phyloP scores from a whole-genome alignment of 1,140 invertebrate genomes.

The Argopecten irradians region DNA sequence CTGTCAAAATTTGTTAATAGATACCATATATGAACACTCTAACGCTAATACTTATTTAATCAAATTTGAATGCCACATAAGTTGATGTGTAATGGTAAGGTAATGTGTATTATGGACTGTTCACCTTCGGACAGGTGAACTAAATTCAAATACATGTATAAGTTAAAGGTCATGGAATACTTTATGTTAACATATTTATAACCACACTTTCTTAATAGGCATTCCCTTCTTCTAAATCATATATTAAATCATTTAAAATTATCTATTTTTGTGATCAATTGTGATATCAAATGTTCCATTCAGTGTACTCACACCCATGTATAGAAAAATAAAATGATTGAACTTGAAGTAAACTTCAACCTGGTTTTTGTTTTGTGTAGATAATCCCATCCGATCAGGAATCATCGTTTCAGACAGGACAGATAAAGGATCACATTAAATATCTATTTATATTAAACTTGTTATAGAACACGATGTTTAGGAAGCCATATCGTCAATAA shows the following conservation, averaged over 20 bases:
- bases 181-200: too few relatives aligned
- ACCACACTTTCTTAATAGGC: too few relatives aligned
- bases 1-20: too few relatives aligned
- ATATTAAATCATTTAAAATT: background rate
- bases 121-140: too few relatives aligned
- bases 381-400: background rate
- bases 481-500: background rate
- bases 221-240: too few relatives aligned
- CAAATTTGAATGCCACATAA: too few relatives aligned
- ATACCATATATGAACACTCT: too few relatives aligned
- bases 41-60: too few relatives aligned
- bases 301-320: background rate
- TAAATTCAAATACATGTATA: too few relatives aligned
- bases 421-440: background rate
- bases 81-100: too few relatives aligned
- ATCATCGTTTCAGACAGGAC: background rate
- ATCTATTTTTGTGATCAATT: background rate
- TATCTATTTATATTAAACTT: background rate
- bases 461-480: background rate
- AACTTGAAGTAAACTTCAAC: background rate
- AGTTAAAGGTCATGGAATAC: too few relatives aligned
- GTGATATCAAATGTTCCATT: background rate
- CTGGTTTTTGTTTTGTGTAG: background rate
- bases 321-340: background rate
- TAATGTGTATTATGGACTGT: too few relatives aligned